These are phyloP conservation scores for Parauchenoglanis ngamensis DNA, from an alignment of 2,797 vertebrate species.

Conservation along the genomic window DNA sequence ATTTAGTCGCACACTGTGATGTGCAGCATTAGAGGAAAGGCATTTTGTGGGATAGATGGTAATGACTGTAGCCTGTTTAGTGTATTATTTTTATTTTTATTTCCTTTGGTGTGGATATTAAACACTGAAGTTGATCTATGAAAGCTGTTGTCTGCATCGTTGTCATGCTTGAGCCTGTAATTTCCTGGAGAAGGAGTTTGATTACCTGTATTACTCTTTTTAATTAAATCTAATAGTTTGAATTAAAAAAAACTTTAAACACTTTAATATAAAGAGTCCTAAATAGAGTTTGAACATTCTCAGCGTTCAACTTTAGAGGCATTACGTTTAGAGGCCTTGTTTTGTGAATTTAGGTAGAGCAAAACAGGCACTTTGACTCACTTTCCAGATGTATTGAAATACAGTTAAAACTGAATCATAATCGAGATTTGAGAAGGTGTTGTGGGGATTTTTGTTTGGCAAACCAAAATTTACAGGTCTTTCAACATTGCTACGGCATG, in stretches of 20 bases:
- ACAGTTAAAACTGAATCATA: conserved; percentile 53
- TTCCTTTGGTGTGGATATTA: conserved; percentile 72
- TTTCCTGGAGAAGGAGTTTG: background rate
- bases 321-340: background rate
- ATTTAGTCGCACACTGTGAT: conserved; percentile 55
- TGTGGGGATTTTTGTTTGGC: conserved; percentile 44
- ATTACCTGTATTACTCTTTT: background rate
- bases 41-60: conserved; percentile 61
- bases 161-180: background rate
- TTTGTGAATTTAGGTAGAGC: background rate
- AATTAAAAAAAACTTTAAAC: background rate
- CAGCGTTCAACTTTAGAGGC: background rate
- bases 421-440: conserved; percentile 44
- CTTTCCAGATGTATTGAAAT: conserved; percentile 46
- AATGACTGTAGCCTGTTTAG: conserved; percentile 70
- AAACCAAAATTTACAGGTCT: conserved; percentile 54
- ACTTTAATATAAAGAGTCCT: background rate
- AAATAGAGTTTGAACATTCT: background rate
- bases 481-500: conserved; percentile 58
- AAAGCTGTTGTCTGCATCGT: conserved; percentile 32
- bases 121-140: conserved; percentile 71
- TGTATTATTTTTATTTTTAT: conserved; percentile 61
- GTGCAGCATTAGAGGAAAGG: conserved; percentile 55
- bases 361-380: conserved; percentile 50
- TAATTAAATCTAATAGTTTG: background rate